Evolutionary conservation across 2,113 vertebrate species (phyloP), one percentile per base, ranked within the genome.

Genomic region (Porphyrio hochstetteri): DNA sequence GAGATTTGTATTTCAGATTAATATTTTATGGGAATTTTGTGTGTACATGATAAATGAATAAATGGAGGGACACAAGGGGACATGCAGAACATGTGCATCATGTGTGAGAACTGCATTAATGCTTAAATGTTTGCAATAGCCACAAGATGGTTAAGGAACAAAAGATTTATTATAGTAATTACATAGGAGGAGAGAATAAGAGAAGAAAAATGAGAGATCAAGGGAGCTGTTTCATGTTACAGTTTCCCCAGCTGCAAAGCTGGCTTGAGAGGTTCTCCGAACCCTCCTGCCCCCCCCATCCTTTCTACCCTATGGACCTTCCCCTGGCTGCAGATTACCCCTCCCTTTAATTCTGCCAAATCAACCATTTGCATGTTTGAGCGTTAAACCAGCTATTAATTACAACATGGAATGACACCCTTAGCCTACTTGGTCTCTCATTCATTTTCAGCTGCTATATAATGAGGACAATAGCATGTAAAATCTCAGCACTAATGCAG

Each of bases 1-100:
- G 57, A 95, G 81, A 94, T 96, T 89, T 96, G 95, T 95, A 96
- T 97, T 95, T 94, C 88, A 92, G 82, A 97, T 96, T 95, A 97
- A 97, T 97, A 95, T 96, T 97, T 96, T 61, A 97, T 92, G 86
- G 77, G 83, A 93, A 92, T 95, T 94, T 87, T 92, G 88, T 92
- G 86, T 85, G 77, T 95, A 97, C 92, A 95, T 75, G 92, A 96
- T 91, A 93, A 94, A 97, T 89, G 93, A 97, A 94, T 94, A 97
- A 96, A 94, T 87, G 83, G 93, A 92, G 80, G 74, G 80, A 96
- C 96, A 95, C 95, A 93, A 89, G 88, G 94, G 95, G 95, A 95
- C 95, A 89, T 9, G 55, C 52, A 85, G 88, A 94, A 96, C 91
- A 96, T 69, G 93, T 79, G 83, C 91, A 65, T 92, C 56, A 42